Base-by-base conservation (phyloP, 1,140 invertebrate genomes). In the Colletes latitarsis region DNA sequence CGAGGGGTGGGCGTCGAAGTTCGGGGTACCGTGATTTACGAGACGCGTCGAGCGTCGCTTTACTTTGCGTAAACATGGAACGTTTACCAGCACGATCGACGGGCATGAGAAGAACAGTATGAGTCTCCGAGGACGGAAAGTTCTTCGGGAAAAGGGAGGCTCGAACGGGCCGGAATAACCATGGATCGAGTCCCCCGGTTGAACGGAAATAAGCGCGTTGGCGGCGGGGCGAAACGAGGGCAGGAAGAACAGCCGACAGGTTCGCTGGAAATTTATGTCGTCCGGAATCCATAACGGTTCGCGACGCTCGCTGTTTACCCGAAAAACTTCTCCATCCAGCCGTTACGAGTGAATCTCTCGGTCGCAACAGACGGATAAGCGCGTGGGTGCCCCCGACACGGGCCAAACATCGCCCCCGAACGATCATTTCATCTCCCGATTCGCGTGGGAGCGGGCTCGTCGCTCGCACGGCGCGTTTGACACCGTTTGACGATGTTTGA, bases 241-340 rank as follows among this genome's bases (percentile, higher is more conserved):
- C 41, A 60, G 49, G 64, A 41, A 39, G 64, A 49, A 43, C 55
- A 17, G 70, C 30, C 46, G 39, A 30, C 41, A 46, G 8, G 57
- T 15, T 15, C 10, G 9, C 9, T 19, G 58, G 21, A 55, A 63
- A 64, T 78, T 78, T 78, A 78, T 78, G 77, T 72, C 57, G 10
- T 14, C 9, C 58, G 9, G 17, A 43, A 72, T 72, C 69, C 19
- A 9, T 64, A 78, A 46, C 69, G 1, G 58, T 21, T 14, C 49
- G 21, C 58, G 15, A 6, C 6, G 6, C 10, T 30, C 49, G 46
- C 46, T 78, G 68, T 78, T 69, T 70, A 77, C 69, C 49, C 49
- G 69, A 43, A 41, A 57, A 73, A 79, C 69, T 73, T 72, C 55
- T 79, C 69, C 77, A 64, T 79, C 69, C 55, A 64, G 19, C 52